Base-by-base conservation (phyloP, 2,888 invertebrate genomes). In the Clistopyga incitator region DNA sequence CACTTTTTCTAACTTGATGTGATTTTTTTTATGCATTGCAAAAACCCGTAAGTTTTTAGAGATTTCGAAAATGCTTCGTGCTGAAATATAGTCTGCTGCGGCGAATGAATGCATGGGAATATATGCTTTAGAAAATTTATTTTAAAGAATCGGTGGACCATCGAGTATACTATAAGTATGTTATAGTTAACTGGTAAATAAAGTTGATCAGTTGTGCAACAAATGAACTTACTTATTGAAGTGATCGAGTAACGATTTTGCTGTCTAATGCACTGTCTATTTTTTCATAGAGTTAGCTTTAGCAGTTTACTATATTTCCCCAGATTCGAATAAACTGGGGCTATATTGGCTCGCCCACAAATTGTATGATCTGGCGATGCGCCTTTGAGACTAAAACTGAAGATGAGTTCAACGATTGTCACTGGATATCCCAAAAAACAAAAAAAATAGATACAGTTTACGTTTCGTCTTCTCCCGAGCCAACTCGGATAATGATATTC, bases 21-120 rank as follows among this genome's bases (percentile, higher is more conserved):
- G 8, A 61, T 8, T 67, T 67, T 67, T 67, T 64, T 42, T 45
- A 20, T 25, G 64, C 20, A 42, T 64, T 42, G 0, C 11, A 20
- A 2, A 20, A 4, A 20, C 20, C n/a, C 10, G 4, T 6, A 23
- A 8, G 18, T 4, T 8, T 8, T 10, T 52, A 8, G 50, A 15
- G 50, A 6, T 50, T 18, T 2, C 6, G 18, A 54, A 54, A 54
- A 23, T 4, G 10, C 54, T 54, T 50, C n/a, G 2, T 6, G 20
- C 13, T 47, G 15, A 47, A 47, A 47, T 8, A 38, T 38, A 38
- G 38, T 38, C 10, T 10, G 38, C 10, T 38, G 1, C 2, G 0
- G 8, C 2, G 8, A 34, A 34, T 34, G 8, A 34, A 34, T 34
- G 34, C 34, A 3, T 34, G 8, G 34, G 34, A 34, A 34, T 6